These are phyloP conservation scores for Nothoprocta perdicaria DNA, from an alignment of 2,113 vertebrate genomes.

Conservation along the genomic window DNA sequence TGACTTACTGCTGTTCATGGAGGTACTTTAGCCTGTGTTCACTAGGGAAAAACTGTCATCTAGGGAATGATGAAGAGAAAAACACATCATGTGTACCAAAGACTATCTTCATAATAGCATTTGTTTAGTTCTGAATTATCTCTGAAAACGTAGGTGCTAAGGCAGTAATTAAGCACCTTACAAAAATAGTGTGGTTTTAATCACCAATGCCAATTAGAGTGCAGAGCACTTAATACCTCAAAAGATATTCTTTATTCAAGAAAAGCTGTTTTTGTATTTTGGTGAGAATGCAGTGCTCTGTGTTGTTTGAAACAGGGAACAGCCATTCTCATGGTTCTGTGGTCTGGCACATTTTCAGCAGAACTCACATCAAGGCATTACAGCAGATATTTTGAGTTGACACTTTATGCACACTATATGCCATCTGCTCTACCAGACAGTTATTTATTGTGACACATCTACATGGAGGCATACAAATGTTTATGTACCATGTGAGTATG, in stretches of 20 bases:
- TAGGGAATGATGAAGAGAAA: too few relatives aligned
- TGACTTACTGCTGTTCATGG: background rate
- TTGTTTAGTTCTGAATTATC: background rate
- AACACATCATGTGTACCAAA: background rate
- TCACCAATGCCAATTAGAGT: background rate
- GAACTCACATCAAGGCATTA: accelerated
- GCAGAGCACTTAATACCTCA: background rate
- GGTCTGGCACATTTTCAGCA: background rate
- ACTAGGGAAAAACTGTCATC: background rate
- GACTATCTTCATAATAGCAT: background rate
- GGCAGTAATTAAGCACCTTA: background rate
- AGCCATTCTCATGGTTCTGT: background rate
- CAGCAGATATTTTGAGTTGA: background rate
- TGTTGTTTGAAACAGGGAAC: background rate
- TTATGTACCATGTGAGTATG: background rate
- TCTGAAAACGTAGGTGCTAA: background rate
- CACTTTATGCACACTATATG: too few relatives aligned
- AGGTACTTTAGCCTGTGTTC: accelerated
- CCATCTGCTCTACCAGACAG: background rate
- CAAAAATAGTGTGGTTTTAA: background rate
- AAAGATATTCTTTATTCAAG: background rate
- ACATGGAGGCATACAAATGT: background rate
- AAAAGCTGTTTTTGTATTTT: background rate
- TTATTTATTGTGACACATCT: background rate
- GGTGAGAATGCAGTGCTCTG: background rate